Evolutionary conservation across 2,888 invertebrate genomes (phyloP).

Genomic region (Kuschelorhynchus macadamiae): DNA sequence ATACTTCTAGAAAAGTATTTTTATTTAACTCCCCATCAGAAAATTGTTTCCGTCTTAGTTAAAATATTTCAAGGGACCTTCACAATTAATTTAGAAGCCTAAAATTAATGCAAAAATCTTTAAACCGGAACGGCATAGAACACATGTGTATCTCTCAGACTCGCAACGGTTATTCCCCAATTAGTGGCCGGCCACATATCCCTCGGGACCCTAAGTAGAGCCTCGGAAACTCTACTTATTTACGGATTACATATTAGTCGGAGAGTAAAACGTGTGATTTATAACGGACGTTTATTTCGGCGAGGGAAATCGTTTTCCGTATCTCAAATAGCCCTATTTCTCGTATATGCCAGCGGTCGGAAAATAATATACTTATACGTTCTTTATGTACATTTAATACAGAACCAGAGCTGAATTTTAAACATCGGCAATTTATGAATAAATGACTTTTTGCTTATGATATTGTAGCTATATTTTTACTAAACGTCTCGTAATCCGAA

Average conservation of each 20-base stretch:
- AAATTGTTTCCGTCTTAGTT: neutral
- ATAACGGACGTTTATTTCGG: constrained; percentile 36
- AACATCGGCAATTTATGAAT: too few species aligned
- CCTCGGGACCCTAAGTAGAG: constrained; percentile 42
- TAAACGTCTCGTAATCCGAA: too few species aligned
- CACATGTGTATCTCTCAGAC: constrained; percentile 50
- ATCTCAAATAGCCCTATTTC: constrained; percentile 29
- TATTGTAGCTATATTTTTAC: too few species aligned
- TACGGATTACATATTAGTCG: constrained; percentile 52
- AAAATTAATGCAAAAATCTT: neutral
- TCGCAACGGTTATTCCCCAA: constrained; percentile 56
- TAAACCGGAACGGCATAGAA: constrained; percentile 7
- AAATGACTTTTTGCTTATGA: too few species aligned
- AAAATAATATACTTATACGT: constrained; percentile 9
- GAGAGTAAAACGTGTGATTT: constrained; percentile 49
- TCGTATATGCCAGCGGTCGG: constrained; percentile 15
- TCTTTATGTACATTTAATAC: neutral
- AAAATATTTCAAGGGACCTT: neutral
- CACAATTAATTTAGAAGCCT: constrained; percentile 1
- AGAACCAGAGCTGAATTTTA: neutral
- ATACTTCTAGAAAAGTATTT: too few species aligned
- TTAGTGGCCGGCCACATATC: constrained; percentile 54
- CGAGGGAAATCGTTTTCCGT: constrained; percentile 35
- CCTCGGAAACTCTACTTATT: constrained; percentile 54
- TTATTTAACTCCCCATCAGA: too few species aligned